phyloP scores from a whole-genome alignment of 1,140 invertebrate genomes.

The Eurosta solidaginis region DNA sequence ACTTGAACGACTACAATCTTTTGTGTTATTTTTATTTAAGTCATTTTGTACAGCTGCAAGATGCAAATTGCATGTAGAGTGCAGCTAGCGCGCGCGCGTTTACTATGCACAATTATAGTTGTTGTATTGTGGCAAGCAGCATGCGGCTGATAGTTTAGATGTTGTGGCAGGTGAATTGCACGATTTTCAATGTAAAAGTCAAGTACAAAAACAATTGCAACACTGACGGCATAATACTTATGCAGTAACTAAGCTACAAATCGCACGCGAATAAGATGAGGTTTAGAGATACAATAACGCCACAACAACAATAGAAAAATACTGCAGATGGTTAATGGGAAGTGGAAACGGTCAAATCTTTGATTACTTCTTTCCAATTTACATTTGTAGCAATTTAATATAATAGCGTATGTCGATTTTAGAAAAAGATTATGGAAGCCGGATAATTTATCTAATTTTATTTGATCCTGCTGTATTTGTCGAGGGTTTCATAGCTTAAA shows the following conservation, averaged over 20 bases:
- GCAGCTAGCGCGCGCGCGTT: neutral
- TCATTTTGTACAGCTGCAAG: constrained; percentile 10
- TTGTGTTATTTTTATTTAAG: neutral
- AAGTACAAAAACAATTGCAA: constrained; percentile 8
- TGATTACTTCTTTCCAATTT: too few relatives aligned
- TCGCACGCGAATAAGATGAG: neutral
- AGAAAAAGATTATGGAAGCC: too few relatives aligned
- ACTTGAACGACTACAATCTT: neutral
- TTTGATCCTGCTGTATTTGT: too few relatives aligned
- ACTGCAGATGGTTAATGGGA: constrained; percentile 40
- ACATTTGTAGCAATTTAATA: neutral
- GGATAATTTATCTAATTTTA: too few relatives aligned
- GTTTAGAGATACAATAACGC: neutral
- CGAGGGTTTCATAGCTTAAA: too few relatives aligned
- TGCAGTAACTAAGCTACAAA: neutral
- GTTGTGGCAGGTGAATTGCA: constrained; percentile 26
- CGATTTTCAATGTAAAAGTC: constrained; percentile 31
- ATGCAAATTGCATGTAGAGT: constrained; percentile 16
- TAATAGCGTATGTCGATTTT: too few relatives aligned
- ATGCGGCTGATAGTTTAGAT: neutral
- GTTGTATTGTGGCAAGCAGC: neutral
- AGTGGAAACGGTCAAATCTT: neutral
- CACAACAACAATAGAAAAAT: too few relatives aligned
- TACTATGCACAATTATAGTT: neutral
- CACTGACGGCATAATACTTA: neutral